Conservation (phyloP, 1,140 invertebrate genomes). For the Anoplophora glabripennis region DNA sequence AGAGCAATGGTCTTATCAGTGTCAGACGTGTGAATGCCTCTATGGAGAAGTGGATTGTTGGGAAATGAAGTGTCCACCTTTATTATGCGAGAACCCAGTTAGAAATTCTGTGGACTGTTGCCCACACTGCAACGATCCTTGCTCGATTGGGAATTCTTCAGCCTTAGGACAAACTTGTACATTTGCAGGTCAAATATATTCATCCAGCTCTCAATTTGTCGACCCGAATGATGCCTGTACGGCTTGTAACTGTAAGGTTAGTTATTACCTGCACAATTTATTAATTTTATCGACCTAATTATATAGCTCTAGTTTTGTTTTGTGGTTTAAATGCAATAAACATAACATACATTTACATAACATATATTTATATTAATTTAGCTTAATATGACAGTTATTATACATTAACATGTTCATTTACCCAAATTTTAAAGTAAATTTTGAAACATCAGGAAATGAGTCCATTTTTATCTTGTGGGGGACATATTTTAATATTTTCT, state of each 20-base stretch:
- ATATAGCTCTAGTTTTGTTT: no score
- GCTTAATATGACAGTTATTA: no score
- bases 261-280: conserved; percentile 10
- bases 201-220: conserved; percentile 58
- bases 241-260: conserved; percentile 74
- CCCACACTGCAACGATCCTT: conserved; percentile 67
- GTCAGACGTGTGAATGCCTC: conserved; percentile 86
- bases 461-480: no score
- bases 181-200: conserved; percentile 59
- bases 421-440: no score
- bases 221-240: conserved; percentile 66
- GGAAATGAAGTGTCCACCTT: conserved; percentile 79
- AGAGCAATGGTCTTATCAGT: conserved; percentile 84
- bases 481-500: no score
- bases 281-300: no score
- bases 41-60: conserved; percentile 86
- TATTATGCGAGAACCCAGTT: conserved; percentile 65
- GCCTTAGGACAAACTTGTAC: conserved; percentile 54
- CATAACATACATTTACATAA: no score
- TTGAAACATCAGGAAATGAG: no score
- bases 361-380: no score
- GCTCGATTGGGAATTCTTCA: conserved; percentile 37
- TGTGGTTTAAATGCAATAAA: not conserved
- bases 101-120: conserved; percentile 66
- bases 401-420: no score